phyloP scores from a whole-genome alignment of 1,140 invertebrate species.

The Sipha flava region DNA sequence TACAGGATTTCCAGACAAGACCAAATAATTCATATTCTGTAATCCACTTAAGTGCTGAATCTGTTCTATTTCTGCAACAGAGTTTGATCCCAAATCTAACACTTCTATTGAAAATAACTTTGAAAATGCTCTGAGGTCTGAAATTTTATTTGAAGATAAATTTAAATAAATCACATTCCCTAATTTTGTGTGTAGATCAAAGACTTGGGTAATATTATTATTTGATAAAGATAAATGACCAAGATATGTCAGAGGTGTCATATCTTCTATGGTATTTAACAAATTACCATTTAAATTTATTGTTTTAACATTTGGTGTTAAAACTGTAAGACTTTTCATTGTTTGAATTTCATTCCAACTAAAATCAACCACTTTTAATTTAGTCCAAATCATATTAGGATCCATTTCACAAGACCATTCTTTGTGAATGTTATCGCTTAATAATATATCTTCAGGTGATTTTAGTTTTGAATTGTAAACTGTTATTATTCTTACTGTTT shows the following conservation, averaged over 20 bases:
- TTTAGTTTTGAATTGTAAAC: slow-evolving; percentile 54
- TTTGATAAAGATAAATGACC: slow-evolving; percentile 67
- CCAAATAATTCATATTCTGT: slow-evolving; percentile 76
- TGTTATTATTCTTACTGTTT: slow-evolving; percentile 53
- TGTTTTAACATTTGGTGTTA: slow-evolving; percentile 65
- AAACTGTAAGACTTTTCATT: slow-evolving; percentile 70
- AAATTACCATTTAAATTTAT: slow-evolving; percentile 69
- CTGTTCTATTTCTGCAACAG: slow-evolving; percentile 69
- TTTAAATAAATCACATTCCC: slow-evolving; percentile 83
- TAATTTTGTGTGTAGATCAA: slow-evolving; percentile 72
- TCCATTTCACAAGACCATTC: slow-evolving; percentile 35
- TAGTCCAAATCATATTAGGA: slow-evolving; percentile 54
- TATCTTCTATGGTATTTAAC: slow-evolving; percentile 62
- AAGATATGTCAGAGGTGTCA: slow-evolving; percentile 67
- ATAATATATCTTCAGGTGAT: slow-evolving; percentile 59
- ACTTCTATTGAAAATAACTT: slow-evolving; percentile 76
- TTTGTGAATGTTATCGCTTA: slow-evolving; percentile 64
- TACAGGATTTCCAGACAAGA: slow-evolving; percentile 81
- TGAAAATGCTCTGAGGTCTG: slow-evolving; percentile 63
- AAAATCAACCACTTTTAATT: slow-evolving; percentile 61
- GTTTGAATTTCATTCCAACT: slow-evolving; percentile 67
- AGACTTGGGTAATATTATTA: slow-evolving; percentile 60
- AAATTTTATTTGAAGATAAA: slow-evolving; percentile 76
- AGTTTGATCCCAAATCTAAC: slow-evolving; percentile 79
- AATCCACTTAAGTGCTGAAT: slow-evolving; percentile 67